These are phyloP conservation scores for Cotesia chilonis DNA, from an alignment of 1,140 invertebrate genomes.

Conservation along the genomic window DNA sequence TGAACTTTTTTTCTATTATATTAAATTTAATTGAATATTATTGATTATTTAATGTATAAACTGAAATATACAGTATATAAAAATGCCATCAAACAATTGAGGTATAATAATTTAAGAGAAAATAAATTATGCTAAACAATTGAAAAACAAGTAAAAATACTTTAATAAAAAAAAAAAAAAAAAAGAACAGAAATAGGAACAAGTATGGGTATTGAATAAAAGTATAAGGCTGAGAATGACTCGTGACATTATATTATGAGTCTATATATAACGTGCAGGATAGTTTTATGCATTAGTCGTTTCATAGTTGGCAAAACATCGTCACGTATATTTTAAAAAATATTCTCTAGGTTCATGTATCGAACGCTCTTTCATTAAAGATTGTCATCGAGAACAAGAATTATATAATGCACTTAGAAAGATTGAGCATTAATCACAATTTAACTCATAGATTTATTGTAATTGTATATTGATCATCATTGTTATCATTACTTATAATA, in stretches of 20 bases:
- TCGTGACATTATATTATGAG: constrained; percentile 24
- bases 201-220: not conserved
- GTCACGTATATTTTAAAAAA: constrained; percentile 26
- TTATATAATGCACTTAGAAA: constrained; percentile 54
- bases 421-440: constrained; percentile 8
- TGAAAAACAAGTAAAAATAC: not conserved
- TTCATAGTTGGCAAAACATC: constrained; percentile 21
- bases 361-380: constrained; percentile 31
- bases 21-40: too few relatives aligned
- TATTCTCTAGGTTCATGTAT: constrained; percentile 17
- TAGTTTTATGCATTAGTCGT: constrained; percentile 32
- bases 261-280: constrained; percentile 2
- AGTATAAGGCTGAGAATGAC: constrained; percentile 21
- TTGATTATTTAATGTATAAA: too few relatives aligned
- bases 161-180: not conserved
- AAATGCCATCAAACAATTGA: too few relatives aligned
- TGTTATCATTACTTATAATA: too few relatives aligned
- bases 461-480: not conserved
- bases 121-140: too few relatives aligned
- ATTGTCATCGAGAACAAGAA: constrained; percentile 48
- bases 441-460: not conserved
- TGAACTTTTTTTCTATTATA: not conserved
- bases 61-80: too few relatives aligned
- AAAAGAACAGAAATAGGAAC: not conserved
- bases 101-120: not conserved